These are phyloP conservation scores for Uloborus plumipes DNA, from an alignment of 2,888 invertebrate species.

Conservation along the genomic window DNA sequence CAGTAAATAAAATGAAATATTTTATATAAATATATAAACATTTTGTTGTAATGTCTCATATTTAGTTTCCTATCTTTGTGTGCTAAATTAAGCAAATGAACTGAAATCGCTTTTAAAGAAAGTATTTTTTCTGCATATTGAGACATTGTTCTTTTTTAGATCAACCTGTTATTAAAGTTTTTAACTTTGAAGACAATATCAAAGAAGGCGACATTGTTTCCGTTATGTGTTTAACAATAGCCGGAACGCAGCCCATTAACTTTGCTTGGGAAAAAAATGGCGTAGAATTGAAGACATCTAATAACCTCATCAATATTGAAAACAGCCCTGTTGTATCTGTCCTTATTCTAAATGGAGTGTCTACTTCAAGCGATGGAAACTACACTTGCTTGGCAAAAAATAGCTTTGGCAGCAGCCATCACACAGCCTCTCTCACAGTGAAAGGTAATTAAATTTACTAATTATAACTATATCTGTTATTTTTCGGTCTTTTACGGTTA, in stretches of 20 bases:
- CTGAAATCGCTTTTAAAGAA: neutral
- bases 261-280: slow-evolving; percentile 26
- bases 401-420: slow-evolving; percentile 9
- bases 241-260: neutral
- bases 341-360: slow-evolving; percentile 18
- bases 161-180: slow-evolving; percentile 5
- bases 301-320: slow-evolving; percentile 5
- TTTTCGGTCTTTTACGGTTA: too few species aligned
- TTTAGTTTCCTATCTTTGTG: too few species aligned
- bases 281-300: slow-evolving; percentile 4
- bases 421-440: slow-evolving; percentile 15
- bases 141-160: neutral
- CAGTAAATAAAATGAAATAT: too few species aligned
- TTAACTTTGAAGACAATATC: slow-evolving; percentile 17
- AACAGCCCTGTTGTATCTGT: slow-evolving; percentile 8
- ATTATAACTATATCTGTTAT: too few species aligned
- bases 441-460: slow-evolving; percentile 13
- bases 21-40: too few species aligned
- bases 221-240: neutral
- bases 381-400: slow-evolving; percentile 51
- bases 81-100: too few species aligned
- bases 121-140: too few species aligned
- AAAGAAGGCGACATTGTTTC: slow-evolving; percentile 8
- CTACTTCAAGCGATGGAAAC: slow-evolving; percentile 32
- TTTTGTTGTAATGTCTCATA: too few species aligned